phyloP scores from a whole-genome alignment of 1,140 invertebrate genomes.

The Wasmannia auropunctata region DNA sequence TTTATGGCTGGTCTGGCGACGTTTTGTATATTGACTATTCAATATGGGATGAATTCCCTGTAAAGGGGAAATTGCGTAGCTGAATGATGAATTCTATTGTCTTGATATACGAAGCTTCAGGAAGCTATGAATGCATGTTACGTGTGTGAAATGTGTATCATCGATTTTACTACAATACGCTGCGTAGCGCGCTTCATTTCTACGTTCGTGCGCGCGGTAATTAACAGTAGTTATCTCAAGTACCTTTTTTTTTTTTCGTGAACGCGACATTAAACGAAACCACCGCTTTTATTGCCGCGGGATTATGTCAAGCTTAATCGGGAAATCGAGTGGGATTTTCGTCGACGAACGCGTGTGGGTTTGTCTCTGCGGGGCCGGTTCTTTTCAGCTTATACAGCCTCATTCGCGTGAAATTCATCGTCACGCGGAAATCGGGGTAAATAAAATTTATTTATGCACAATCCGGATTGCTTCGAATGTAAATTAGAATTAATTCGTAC shows the following conservation, averaged over 20 bases:
- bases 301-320: slow-evolving; percentile 7
- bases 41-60: neutral
- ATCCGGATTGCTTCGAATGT: neutral
- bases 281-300: neutral
- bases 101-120: neutral
- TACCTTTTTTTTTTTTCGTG: neutral
- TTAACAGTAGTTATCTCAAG: neutral
- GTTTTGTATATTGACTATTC: slow-evolving; percentile 1
- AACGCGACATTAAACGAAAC: neutral
- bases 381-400: neutral
- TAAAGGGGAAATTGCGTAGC: slow-evolving; percentile 16
- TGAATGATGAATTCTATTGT: slow-evolving; percentile 24
- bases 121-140: neutral
- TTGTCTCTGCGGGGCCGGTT: neutral
- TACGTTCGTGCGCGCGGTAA: neutral
- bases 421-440: neutral
- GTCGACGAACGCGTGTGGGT: neutral
- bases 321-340: slow-evolving; percentile 2
- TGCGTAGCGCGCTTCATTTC: neutral
- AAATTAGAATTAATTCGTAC: slow-evolving; percentile 5
- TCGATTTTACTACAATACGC: neutral
- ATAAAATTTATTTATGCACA: neutral
- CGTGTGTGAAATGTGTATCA: neutral
- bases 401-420: neutral
- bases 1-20: neutral